A percentile compares a stretch with the other conserved stretches of the same genome.
These are phyloP conservation scores for Pharmacophagus antenor DNA, from an alignment of 2,888 invertebrate genomes.

Conservation along the genomic window DNA sequence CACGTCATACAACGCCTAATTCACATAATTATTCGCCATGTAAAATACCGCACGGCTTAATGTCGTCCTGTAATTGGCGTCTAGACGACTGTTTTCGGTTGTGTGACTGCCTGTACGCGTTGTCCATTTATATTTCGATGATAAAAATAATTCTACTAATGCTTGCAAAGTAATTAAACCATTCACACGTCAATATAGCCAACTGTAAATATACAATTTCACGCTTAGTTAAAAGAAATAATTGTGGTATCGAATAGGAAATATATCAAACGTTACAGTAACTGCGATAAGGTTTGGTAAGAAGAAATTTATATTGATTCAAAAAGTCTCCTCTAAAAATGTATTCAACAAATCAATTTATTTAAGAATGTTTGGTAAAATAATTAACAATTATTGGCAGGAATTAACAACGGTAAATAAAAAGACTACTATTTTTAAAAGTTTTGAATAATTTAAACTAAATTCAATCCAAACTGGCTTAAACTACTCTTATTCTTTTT, in stretches of 20 bases:
- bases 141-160: slow-evolving; percentile 28
- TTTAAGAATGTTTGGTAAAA: too few species aligned
- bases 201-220: background rate
- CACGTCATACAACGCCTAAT: slow-evolving; percentile 2
- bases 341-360: too few species aligned
- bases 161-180: slow-evolving; percentile 28
- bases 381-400: too few species aligned
- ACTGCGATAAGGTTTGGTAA: background rate
- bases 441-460: too few species aligned
- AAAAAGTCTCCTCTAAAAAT: too few species aligned
- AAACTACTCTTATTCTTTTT: background rate
- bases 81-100: slow-evolving; percentile 21
- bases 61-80: slow-evolving; percentile 10
- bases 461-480: background rate
- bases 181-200: background rate
- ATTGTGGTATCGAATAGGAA: background rate
- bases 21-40: background rate
- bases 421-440: too few species aligned
- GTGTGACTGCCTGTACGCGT: background rate
- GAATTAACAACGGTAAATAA: too few species aligned
- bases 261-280: background rate
- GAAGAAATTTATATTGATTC: background rate
- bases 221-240: background rate
- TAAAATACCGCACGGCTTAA: background rate
- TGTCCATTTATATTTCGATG: slow-evolving; percentile 21